Base-by-base conservation (phyloP, 2,113 vertebrate genomes). In the Recurvirostra avosetta region DNA sequence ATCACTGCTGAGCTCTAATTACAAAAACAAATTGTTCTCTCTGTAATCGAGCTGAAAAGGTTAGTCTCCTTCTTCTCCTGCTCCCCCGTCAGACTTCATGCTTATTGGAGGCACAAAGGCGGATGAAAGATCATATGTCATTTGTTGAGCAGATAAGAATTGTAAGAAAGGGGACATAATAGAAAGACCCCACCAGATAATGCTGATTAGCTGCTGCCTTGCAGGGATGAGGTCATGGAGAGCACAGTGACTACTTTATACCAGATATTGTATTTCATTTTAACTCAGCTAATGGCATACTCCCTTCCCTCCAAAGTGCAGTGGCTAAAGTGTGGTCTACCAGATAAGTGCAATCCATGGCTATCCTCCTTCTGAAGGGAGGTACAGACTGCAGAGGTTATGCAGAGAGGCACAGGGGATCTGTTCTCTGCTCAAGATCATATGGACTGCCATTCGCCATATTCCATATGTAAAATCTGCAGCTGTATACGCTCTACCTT, bases 1-100 rank as follows among this genome's bases (percentile, higher is more conserved):
- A 96, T 92, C 97, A 96, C 89, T 93, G 70, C 62, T 96, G 74
- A 96, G 93, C 91, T 96, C 66, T 97, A 96, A 97, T 97, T 97
- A 92, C 50, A 71, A 94, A 96, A 97, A 73, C 92, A 97, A 97
- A 97, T 95, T 92, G 81, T 95, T 94, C 76, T 86, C 68, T 95
- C 72, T 95, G 72, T 71, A 97, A 96, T 96, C 34, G 74, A 96
- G 66, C 87, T 72, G 76, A 70, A 97, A 97, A 97, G 78, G 72
- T 97, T 97, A 96, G 72, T 74, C 36, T 88, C 32, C 32, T 75
- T 81, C 65, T 88, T 38, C 56, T 86, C 43, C 59, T 81, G 15
- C 21, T 12, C 25, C 17, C 30, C 56, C 36, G 10, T 50, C 17
- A 66, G 56, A 84, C 38, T 81, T 90, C 36, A 65, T 78, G 55